phyloP scores from a whole-genome alignment of 2,888 invertebrate genomes.

The Oligia latruncula region DNA sequence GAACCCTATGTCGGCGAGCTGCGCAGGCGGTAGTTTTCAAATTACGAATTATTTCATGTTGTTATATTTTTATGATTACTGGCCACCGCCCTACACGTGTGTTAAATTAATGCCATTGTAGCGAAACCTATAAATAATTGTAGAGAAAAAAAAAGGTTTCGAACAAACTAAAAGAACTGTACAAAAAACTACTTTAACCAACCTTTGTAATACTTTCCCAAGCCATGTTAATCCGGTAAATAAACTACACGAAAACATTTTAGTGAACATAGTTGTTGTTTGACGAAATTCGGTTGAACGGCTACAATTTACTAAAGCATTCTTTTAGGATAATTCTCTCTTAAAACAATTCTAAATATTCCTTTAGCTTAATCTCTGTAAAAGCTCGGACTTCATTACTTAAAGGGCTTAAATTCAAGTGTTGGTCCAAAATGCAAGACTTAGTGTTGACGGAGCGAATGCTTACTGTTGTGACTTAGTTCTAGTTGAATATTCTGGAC shows the following conservation, averaged over 20 bases:
- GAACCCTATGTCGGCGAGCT: not conserved
- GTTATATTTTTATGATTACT: not conserved
- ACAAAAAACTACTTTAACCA: conserved; percentile 29
- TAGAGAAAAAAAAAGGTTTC: conserved; percentile 1
- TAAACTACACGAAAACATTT: conserved; percentile 47
- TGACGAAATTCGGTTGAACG: conserved; percentile 38
- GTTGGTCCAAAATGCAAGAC: conserved; percentile 54
- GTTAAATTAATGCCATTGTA: not conserved
- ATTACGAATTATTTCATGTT: not conserved
- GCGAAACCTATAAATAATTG: not conserved
- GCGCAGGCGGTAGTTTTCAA: not conserved
- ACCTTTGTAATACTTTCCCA: conserved; percentile 38
- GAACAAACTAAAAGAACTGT: conserved; percentile 24
- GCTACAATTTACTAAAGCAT: conserved; percentile 54
- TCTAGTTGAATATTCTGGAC: conserved; percentile 22
- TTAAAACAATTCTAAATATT: conserved; percentile 58
- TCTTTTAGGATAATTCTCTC: conserved; percentile 54
- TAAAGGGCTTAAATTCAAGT: conserved; percentile 56
- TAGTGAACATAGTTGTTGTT: conserved; percentile 52
- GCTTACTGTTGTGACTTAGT: conserved; percentile 38
- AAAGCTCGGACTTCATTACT: conserved; percentile 60
- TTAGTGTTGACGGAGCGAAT: conserved; percentile 42
- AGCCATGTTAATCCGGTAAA: conserved; percentile 44
- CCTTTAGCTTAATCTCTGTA: conserved; percentile 46
- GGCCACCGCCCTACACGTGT: not conserved